phyloP scores from a whole-genome alignment of 2,113 vertebrate species.

The Nerophis ophidion region DNA sequence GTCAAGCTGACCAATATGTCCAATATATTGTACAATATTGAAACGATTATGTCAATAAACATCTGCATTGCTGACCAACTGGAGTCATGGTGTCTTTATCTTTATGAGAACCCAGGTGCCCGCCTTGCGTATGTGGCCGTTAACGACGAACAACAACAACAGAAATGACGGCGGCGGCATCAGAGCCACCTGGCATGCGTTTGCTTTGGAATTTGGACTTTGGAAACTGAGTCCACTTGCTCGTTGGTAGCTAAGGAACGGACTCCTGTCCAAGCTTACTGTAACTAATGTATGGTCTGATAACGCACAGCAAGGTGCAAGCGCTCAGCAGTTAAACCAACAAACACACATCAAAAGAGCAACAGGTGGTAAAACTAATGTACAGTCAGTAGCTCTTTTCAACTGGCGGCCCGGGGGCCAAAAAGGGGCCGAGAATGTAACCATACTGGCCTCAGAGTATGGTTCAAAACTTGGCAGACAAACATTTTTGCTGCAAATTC shows the following conservation, averaged over 20 bases:
- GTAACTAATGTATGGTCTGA: conserved; percentile 38
- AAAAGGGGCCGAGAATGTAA: neutral
- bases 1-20: neutral
- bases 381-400: neutral
- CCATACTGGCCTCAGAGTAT: too few species aligned
- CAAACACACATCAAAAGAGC: neutral
- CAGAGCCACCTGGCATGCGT: conserved; percentile 27
- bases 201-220: conserved; percentile 66
- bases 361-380: neutral
- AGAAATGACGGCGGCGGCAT: conserved; percentile 25
- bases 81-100: conserved; percentile 3
- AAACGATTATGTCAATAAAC: conserved; percentile 36
- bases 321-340: neutral
- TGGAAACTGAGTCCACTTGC: conserved; percentile 22
- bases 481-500: too few species aligned
- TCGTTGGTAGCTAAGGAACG: conserved; percentile 25
- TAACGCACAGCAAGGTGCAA: conserved; percentile 16
- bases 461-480: too few species aligned
- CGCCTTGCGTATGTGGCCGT: conserved; percentile 7
- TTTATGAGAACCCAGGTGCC: neutral
- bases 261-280: conserved; percentile 23
- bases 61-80: conserved; percentile 8
- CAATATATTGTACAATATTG: conserved; percentile 10
- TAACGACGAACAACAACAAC: conserved; percentile 14
- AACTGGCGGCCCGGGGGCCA: neutral